These are phyloP conservation scores for Bruchidius siliquastri DNA, from an alignment of 2,888 invertebrate species.

Conservation along the genomic window DNA sequence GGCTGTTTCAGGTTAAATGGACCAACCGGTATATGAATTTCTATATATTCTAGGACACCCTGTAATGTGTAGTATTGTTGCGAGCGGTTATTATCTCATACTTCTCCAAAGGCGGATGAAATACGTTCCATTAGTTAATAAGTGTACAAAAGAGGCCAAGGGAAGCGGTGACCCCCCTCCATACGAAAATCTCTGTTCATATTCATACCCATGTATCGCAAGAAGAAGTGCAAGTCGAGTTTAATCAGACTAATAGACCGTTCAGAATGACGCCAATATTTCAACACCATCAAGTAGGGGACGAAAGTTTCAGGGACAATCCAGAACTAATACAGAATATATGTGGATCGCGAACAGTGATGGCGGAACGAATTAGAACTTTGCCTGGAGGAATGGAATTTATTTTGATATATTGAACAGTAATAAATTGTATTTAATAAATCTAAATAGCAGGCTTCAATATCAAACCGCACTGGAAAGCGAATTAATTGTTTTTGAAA, in stretches of 20 bases:
- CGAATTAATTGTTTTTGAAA: too few species aligned
- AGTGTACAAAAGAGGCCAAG: conserved; percentile 23
- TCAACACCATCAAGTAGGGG: conserved; percentile 28
- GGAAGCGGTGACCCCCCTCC: conserved; percentile 8
- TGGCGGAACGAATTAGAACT: not conserved
- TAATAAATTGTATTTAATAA: too few species aligned
- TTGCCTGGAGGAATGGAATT: too few species aligned
- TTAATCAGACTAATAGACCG: conserved; percentile 47
- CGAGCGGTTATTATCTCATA: not conserved
- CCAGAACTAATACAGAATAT: not conserved
- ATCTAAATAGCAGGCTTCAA: too few species aligned
- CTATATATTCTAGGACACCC: too few species aligned
- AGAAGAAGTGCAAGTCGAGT: conserved; percentile 18
- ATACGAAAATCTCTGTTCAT: conserved; percentile 33
- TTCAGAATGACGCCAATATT: conserved; percentile 40
- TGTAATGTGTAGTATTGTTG: too few species aligned
- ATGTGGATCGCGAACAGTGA: not conserved
- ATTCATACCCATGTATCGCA: conserved; percentile 33
- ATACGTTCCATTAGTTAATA: conserved; percentile 31
- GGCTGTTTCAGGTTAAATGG: too few species aligned
- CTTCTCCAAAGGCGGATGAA: conserved; percentile 11
- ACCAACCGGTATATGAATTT: too few species aligned
- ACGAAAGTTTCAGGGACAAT: not conserved
- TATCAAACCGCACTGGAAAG: too few species aligned
- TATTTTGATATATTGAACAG: too few species aligned